Base-by-base conservation (phyloP, 2,113 vertebrate genomes). In the Mormoops blainvillei region DNA sequence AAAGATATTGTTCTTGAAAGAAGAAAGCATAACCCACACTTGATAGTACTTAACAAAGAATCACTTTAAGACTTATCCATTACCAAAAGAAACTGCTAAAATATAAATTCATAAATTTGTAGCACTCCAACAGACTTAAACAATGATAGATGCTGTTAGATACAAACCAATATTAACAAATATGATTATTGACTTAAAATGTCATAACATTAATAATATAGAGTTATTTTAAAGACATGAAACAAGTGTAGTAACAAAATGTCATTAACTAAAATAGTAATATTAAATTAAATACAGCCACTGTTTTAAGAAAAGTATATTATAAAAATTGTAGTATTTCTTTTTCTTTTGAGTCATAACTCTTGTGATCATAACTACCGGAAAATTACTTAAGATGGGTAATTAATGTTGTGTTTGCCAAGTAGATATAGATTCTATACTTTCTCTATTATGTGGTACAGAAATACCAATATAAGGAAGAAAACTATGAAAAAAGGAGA, bases 111-210 rank as follows among this genome's bases (percentile, higher is more conserved):
- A 93, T 80, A 88, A 58, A 87, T 91, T 52, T 91, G 15, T 18
- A 84, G 52, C 33, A 91, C 13, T 90, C n/a, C 65, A 88, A 63
- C 6, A 56, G 1, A 54, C 85, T 82, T 81, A 48, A 96, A 97
- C 81, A 86, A 56, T 41, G 16, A 93, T 63, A n/a, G 73, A 38
- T 83, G n/a, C 10, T 89, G 2, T 65, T 81, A 88, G 65, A 95
- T 92, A 83, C 70, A 86, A 82, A 45, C 58, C 28, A 56, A 92
- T 78, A 81, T 70, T 96, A 95, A 6, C 12, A 91, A 80, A 95
- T 65, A 26, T 86, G 22, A 95, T 65, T 15, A 92, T 15, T 94
- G 85, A 52, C 26, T 43, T 76, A 7, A 0, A 0, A 78, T 71
- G 7, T 16, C 85, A 0, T 81, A 58, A 43, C 18, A 50, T 70